Conservation (phyloP, 2,888 invertebrate species). For the Metopia argyrocephala region DNA sequence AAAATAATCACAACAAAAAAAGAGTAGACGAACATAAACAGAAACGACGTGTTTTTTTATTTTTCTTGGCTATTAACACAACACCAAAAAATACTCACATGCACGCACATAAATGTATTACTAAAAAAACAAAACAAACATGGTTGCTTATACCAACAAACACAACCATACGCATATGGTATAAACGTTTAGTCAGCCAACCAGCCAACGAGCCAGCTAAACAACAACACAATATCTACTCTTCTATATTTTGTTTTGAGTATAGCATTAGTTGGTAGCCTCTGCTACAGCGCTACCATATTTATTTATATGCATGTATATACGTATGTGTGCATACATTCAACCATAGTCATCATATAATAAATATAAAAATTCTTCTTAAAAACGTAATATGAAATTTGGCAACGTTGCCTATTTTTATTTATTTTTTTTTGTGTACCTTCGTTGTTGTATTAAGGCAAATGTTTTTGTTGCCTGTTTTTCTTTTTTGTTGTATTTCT, state of each 20-base stretch:
- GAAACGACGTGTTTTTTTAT: slow-evolving; percentile 50
- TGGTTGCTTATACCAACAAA: neutral
- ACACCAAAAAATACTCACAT: slow-evolving; percentile 22
- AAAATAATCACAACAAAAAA: slow-evolving; percentile 24
- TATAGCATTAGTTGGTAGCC: slow-evolving; percentile 24
- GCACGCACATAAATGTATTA: neutral
- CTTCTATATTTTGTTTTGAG: neutral
- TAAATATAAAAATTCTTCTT: slow-evolving; percentile 66
- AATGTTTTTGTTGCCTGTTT: slow-evolving; percentile 40
- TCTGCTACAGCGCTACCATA: slow-evolving; percentile 14
- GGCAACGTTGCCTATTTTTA: slow-evolving; percentile 68
- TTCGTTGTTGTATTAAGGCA: slow-evolving; percentile 11
- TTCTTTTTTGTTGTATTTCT: slow-evolving; percentile 20
- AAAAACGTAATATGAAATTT: slow-evolving; percentile 67
- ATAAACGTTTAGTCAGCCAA: slow-evolving; percentile 40
- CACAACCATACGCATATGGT: neutral
- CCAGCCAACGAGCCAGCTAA: slow-evolving; percentile 57
- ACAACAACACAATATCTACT: slow-evolving; percentile 61
- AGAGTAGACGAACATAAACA: slow-evolving; percentile 49
- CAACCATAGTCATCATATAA: too few relatives aligned
- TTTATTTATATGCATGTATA: slow-evolving; percentile 12
- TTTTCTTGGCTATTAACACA: slow-evolving; percentile 18
- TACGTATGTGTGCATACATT: too few relatives aligned
- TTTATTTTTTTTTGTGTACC: slow-evolving; percentile 24
- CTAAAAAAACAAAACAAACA: neutral